phyloP scores from a whole-genome alignment of 30 jellyfish, hydroid and myxozoan species.

The Pelagia noctiluca region DNA sequence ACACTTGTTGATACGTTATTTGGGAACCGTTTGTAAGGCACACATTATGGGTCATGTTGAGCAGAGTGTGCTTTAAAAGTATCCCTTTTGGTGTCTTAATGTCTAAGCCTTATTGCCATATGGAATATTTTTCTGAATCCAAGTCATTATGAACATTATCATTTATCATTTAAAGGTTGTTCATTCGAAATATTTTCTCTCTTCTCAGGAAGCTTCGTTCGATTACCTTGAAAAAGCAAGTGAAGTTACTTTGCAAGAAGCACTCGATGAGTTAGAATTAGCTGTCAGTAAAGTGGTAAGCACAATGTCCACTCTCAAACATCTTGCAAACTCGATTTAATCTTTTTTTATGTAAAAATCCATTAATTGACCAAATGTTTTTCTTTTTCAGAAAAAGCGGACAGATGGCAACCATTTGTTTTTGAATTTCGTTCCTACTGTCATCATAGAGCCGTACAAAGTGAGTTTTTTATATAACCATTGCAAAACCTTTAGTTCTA shows the following conservation, averaged over 20 bases:
- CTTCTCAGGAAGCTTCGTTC: conserved; percentile 92
- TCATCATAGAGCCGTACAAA: conserved; percentile 92
- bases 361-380: neutral
- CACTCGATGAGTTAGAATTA: conserved; percentile 85
- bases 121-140: no score
- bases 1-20: no score
- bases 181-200: no score
- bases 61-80: no score
- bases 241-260: conserved; percentile 88
- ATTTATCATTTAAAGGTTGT: no score
- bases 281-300: conserved; percentile 90
- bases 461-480: conserved; percentile 37
- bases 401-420: conserved; percentile 93
- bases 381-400: conserved; percentile 71
- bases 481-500: neutral
- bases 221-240: conserved; percentile 93
- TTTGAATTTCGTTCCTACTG: conserved; percentile 92
- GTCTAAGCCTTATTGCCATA: no score
- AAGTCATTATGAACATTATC: no score
- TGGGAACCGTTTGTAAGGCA: no score
- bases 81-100: no score
- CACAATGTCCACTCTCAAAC: neutral
- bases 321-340: neutral
- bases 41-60: no score
- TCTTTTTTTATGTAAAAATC: no score